Evolutionary conservation across 1,140 invertebrate species (phyloP).

Genomic region (Tachypleus tridentatus): DNA sequence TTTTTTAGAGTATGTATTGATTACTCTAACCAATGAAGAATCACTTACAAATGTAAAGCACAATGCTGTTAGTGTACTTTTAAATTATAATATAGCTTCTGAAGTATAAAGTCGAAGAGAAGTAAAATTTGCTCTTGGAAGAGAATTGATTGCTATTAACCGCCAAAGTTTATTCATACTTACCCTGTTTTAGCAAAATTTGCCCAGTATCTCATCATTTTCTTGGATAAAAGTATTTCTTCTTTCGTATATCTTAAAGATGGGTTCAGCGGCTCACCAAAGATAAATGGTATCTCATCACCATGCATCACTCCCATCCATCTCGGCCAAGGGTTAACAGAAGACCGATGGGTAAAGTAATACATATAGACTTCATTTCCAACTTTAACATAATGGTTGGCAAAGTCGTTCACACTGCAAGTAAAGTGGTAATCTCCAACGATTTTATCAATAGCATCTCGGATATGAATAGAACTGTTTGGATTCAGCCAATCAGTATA

Average conservation of each 20-base stretch:
- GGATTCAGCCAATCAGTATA: constrained; percentile 86
- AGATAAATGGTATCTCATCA: constrained; percentile 90
- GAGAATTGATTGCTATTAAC: no score
- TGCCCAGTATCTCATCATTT: constrained; percentile 89
- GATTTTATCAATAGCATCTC: constrained; percentile 78
- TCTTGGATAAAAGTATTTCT: constrained; percentile 65
- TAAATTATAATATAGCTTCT: no score
- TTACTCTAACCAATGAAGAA: no score
- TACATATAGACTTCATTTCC: constrained; percentile 91
- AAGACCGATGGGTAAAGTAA: constrained; percentile 79
- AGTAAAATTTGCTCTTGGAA: no score
- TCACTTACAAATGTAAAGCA: no score
- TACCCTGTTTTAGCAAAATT: constrained; percentile 91
- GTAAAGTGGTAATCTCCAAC: constrained; percentile 96
- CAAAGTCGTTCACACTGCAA: constrained; percentile 82
- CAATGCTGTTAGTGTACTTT: no score
- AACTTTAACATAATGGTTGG: constrained; percentile 60
- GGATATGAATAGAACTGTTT: constrained; percentile 66
- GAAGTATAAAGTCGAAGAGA: no score
- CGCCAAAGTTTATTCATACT: constrained; percentile 27
- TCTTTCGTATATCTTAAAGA: constrained; percentile 51
- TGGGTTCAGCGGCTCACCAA: constrained; percentile 77
- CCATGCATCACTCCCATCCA: constrained; percentile 95
- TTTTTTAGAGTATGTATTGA: no score
- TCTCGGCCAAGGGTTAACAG: constrained; percentile 75